Base-by-base conservation (phyloP, 2,888 invertebrate species). In the Lobophora halterata region DNA sequence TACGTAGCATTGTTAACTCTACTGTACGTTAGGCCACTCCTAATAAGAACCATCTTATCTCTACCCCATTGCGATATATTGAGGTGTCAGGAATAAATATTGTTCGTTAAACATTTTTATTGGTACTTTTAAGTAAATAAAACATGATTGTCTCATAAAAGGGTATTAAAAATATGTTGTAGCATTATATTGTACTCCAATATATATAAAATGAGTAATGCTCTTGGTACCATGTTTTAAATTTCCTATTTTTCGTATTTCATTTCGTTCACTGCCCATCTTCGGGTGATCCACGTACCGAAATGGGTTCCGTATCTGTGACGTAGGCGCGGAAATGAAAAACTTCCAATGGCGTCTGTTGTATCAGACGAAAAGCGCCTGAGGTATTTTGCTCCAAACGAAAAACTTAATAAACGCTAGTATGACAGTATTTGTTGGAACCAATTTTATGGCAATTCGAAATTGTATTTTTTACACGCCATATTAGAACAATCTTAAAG, bases 321-420 rank as follows among this genome's bases (percentile, higher is more conserved):
- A 77, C 65, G 70, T 68, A 68, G 71, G 65, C 69, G 57, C 73
- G 77, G 77, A 80, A 81, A 80, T 79, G 72, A 77, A 77, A 77
- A 71, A 65, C 68, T 71, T 65, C 61, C 67, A 71, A 69, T 69
- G 70, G 60, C 62, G 61, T 68, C 65, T 60, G 65, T 58, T 52
- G 57, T 58, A 49, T 56, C 49, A n/a, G 59, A 49, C 51, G 54
- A 57, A 61, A 60, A 58, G 44, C 49, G 54, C 47, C 38, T 50
- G 37, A 47, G 35, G 47, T 54, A 43, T 46, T 28, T 23, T 23
- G 8, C 10, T 30, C 29, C 26, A 11, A 20, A 33, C 29, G 25
- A 34, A 25, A 30, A 33, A 17, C 6, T 10, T 4, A 3, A 12
- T 37, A 25, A 3, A 5, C n/a, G n/a, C 14, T 8, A 7, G 25